Conservation (phyloP, 2,113 vertebrate species). For the Aptenodytes forsteri region DNA sequence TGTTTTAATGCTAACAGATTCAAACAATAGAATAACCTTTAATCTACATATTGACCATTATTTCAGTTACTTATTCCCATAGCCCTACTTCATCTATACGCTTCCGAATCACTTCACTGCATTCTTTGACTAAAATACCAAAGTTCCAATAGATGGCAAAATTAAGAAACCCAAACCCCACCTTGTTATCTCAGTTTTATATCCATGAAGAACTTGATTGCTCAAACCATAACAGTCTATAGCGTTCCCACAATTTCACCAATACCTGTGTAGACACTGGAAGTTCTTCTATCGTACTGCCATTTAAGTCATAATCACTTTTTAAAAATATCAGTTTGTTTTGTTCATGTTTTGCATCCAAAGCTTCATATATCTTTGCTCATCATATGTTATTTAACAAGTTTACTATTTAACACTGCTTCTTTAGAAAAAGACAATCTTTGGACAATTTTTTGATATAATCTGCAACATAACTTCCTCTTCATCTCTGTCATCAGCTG, state of each 20-base stretch:
- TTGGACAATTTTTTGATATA: background rate
- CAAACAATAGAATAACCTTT: background rate
- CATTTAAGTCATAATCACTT: background rate
- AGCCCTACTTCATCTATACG: background rate
- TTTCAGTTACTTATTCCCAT: background rate
- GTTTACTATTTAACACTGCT: background rate
- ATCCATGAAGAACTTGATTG: background rate
- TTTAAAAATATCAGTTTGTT: background rate
- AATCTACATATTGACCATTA: background rate
- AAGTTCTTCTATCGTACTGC: accelerated
- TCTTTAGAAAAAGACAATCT: background rate
- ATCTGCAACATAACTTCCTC: background rate
- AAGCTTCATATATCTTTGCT: background rate
- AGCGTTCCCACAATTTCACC: background rate
- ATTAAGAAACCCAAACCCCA: background rate
- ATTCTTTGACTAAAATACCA: background rate
- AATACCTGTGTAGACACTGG: background rate
- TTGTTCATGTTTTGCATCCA: background rate
- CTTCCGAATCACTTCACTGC: background rate
- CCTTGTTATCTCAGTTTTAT: background rate
- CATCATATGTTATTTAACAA: background rate
- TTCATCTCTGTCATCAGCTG: background rate
- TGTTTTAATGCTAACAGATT: background rate
- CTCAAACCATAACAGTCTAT: accelerated
- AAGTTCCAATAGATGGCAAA: background rate